These are phyloP conservation scores for Rhea pennata DNA, from an alignment of 2,113 vertebrate species.

Conservation along the genomic window DNA sequence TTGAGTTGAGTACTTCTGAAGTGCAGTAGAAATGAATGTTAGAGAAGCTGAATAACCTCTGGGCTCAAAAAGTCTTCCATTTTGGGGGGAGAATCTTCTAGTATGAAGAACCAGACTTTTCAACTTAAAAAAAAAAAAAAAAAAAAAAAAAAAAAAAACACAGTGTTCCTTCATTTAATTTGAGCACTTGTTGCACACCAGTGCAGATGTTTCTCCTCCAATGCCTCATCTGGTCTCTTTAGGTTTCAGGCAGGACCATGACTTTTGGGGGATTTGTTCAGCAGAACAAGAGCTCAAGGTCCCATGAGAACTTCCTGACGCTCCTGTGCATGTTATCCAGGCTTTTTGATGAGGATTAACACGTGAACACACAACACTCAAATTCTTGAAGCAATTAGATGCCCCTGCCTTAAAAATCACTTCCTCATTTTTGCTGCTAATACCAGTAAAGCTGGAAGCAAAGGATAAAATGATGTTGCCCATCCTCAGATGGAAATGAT, in stretches of 20 bases:
- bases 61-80: background rate
- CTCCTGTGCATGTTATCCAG: accelerated
- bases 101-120: background rate
- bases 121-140: too few relatives aligned
- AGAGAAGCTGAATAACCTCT: background rate
- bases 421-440: background rate
- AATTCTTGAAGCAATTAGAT: background rate
- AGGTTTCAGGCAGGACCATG: background rate
- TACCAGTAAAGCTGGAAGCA: background rate
- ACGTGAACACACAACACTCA: background rate
- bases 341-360: background rate
- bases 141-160: too few relatives aligned
- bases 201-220: background rate
- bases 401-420: background rate
- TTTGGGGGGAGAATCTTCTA: background rate
- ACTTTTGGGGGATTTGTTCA: background rate
- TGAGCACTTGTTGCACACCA: background rate
- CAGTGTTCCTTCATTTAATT: background rate
- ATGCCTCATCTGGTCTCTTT: background rate
- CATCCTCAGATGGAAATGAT: background rate
- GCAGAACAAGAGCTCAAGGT: background rate
- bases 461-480: background rate
- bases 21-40: background rate
- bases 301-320: accelerated
- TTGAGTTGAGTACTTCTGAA: constrained; percentile 31